A percentile compares a stretch with the other conserved stretches of the same genome.
Conservation (phyloP, 1,140 invertebrate species). For the Mactra quadrangularis region DNA sequence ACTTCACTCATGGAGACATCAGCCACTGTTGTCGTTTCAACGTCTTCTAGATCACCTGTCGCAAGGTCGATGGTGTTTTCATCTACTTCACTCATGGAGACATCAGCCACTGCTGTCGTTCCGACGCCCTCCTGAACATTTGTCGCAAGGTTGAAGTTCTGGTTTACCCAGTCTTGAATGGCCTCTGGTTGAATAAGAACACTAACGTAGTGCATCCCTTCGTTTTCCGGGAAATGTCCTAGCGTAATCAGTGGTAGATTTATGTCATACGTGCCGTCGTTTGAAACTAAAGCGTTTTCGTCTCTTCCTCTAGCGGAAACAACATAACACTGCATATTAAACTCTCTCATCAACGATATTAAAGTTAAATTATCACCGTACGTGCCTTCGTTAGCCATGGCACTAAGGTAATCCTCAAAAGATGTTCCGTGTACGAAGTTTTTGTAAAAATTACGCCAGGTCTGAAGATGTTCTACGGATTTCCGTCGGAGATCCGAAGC, state of each 20-base stretch:
- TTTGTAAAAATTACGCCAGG: not conserved
- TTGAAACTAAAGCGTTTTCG: slow-evolving; percentile 16
- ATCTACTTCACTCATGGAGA: no score
- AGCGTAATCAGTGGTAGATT: not conserved
- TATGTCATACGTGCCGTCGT: slow-evolving; percentile 27
- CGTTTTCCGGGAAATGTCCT: slow-evolving; percentile 27
- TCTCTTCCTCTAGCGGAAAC: not conserved
- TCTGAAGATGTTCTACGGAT: slow-evolving; percentile 5
- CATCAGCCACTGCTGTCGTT: not conserved
- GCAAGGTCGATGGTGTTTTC: no score
- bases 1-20: not conserved
- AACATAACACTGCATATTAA: slow-evolving; percentile 31
- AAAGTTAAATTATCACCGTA: slow-evolving; percentile 46
- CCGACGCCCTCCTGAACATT: not conserved
- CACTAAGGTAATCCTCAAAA: slow-evolving; percentile 1
- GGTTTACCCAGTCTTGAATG: not conserved
- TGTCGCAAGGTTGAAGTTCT: no score
- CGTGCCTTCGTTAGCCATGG: not conserved
- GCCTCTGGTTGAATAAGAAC: not conserved
- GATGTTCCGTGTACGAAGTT: not conserved
- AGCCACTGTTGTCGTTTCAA: no score
- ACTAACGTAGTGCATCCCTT: slow-evolving; percentile 37
- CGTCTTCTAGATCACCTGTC: no score
- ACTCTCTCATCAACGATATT: slow-evolving; percentile 21
- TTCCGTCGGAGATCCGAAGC: not conserved